These are phyloP conservation scores for Pangasianodon gigas DNA, from an alignment of 2,113 vertebrate genomes.

Conservation along the genomic window DNA sequence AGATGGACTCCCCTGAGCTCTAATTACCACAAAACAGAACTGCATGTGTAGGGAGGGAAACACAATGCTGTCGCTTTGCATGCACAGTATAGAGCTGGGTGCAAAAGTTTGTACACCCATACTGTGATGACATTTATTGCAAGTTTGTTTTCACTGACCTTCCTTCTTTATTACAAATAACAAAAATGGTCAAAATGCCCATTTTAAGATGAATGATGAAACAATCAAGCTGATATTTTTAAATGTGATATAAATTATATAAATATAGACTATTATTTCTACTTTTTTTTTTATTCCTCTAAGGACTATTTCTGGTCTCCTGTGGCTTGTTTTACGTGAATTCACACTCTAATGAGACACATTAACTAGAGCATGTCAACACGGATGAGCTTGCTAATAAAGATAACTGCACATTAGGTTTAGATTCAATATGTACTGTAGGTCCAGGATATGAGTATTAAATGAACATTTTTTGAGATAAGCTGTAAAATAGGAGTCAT, in stretches of 20 bases:
- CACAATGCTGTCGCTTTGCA: not conserved
- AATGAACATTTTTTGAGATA: too few relatives aligned
- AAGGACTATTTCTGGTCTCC: not conserved
- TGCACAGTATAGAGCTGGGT: not conserved
- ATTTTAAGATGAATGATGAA: not conserved
- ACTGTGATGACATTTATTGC: not conserved
- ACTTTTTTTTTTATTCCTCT: not conserved
- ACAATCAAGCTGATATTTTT: too few relatives aligned
- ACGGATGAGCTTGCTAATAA: not conserved
- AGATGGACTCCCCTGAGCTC: slow-evolving; percentile 30
- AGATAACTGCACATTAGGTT: not conserved
- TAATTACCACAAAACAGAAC: slow-evolving; percentile 20
- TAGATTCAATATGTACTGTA: not conserved
- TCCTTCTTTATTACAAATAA: not conserved
- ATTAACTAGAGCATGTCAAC: not conserved
- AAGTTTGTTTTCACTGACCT: not conserved
- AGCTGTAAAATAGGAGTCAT: not conserved
- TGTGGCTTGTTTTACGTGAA: not conserved
- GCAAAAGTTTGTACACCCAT: not conserved
- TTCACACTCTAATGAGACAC: not conserved
- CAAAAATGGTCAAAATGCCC: not conserved
- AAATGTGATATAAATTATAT: not conserved
- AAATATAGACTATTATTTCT: not conserved
- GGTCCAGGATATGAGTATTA: not conserved
- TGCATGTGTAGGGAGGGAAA: not conserved